Conservation (phyloP, 2,888 invertebrate genomes). For the Drosophila neoperkinsi region DNA sequence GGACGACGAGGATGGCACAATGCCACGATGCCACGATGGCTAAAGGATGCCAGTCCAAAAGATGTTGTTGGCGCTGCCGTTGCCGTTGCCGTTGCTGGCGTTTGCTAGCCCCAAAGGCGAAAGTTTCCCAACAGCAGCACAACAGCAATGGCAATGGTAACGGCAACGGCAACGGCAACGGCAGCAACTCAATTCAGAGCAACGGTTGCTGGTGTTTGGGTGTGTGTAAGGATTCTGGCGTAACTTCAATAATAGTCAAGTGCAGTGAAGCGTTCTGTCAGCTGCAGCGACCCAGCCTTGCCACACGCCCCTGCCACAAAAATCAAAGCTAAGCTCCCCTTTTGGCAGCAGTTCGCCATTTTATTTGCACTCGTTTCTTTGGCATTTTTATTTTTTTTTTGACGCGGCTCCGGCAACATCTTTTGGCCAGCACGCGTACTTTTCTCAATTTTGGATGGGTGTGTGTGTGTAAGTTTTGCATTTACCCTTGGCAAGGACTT, state of each 20-base stretch:
- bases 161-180: slow-evolving; percentile 29
- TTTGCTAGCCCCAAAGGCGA: slow-evolving; percentile 66
- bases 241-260: slow-evolving; percentile 79
- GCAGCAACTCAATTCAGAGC: slow-evolving; percentile 67
- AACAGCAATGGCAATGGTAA: slow-evolving; percentile 15
- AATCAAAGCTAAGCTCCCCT: slow-evolving; percentile 63
- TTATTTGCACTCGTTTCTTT: slow-evolving; percentile 76
- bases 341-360: slow-evolving; percentile 63
- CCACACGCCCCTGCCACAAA: slow-evolving; percentile 21
- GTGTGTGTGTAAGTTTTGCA: slow-evolving; percentile 76
- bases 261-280: slow-evolving; percentile 81
- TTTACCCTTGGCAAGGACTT: slow-evolving; percentile 84
- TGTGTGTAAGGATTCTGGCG: slow-evolving; percentile 50
- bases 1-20: slow-evolving; percentile 49
- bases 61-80: slow-evolving; percentile 64
- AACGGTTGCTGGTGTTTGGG: slow-evolving; percentile 5
- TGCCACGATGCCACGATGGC: slow-evolving; percentile 32
- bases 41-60: slow-evolving; percentile 65
- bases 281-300: slow-evolving; percentile 69
- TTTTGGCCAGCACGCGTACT: slow-evolving; percentile 69
- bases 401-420: slow-evolving; percentile 67
- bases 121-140: slow-evolving; percentile 60
- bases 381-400: slow-evolving; percentile 64
- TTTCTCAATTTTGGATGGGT: slow-evolving; percentile 41
- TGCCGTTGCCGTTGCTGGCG: slow-evolving; percentile 7